Evolutionary conservation across 1,140 invertebrate species (phyloP), one percentile per base, ranked within the genome.

Genomic region (Drosophila dunni): DNA sequence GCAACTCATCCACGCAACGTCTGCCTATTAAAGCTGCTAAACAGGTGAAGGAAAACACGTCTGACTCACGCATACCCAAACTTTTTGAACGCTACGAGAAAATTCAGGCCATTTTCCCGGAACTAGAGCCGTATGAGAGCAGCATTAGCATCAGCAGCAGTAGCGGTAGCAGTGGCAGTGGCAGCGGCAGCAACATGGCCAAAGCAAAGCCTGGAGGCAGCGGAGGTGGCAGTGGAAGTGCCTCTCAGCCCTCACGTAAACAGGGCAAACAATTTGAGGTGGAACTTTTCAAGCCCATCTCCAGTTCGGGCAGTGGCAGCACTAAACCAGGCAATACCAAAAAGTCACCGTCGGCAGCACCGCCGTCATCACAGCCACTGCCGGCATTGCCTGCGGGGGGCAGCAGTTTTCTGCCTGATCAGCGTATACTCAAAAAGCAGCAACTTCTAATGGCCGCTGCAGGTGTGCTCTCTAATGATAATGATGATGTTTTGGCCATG

Each of bases 71-170:
- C 90, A 96, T 96, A 89, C 96, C 94, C n/a, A 95, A 93, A 81
- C 94, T 96, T 24, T 96, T 96, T 91, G 95, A 95, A 89, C 94
- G 95, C 60, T 96, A 96, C 79, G 94, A 94, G 46, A 96, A 96
- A 92, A 95, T 96, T 42, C 95, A 96, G 81, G 94, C 95, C 73
- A 95, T 96, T 45, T 96, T 96, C 85, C 96, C 96, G 0, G 94
- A 95, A 73, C 94, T 96, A 66, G 94, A 95, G 61, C 94, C 94
- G 5, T 93, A 93, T 36, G 79, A 77, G n/a, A 62, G 29, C 20
- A 63, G 36, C 56, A 65, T 34, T 51, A 68, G 40, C 50, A 56
- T 13, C 54, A 51, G 10, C 44, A 24, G 13, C 40, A 65, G 33
- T 53, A 36, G 36, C 50, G 6, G 24, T 29, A 4, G 24, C 4